These are phyloP conservation scores for Melanotaenia trifasciata DNA, from an alignment of 2,797 vertebrate species.

Conservation along the genomic window DNA sequence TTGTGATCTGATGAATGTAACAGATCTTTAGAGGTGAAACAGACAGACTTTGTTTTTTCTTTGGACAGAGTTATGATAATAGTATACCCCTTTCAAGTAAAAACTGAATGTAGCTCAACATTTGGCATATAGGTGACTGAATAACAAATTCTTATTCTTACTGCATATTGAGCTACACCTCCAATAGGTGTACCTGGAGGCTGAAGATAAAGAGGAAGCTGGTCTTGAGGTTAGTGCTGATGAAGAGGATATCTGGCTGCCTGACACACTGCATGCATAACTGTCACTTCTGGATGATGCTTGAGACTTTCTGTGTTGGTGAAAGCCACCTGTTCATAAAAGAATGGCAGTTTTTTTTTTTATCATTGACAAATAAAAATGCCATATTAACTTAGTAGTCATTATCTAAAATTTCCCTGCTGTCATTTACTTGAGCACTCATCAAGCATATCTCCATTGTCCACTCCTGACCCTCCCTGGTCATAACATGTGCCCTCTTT, in stretches of 20 bases:
- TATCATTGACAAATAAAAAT: slow-evolving; percentile 2
- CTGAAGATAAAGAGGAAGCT: slow-evolving; percentile 62
- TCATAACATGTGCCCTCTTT: slow-evolving; percentile 39
- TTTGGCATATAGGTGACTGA: background rate
- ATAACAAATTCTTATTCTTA: background rate
- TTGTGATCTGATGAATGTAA: background rate
- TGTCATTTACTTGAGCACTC: slow-evolving; percentile 63
- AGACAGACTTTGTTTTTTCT: background rate
- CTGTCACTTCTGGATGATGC: slow-evolving; percentile 44
- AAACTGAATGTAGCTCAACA: background rate
- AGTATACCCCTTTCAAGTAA: background rate
- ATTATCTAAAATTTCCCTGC: background rate
- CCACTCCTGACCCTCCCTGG: slow-evolving; percentile 45
- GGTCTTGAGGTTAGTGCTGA: slow-evolving; percentile 65
- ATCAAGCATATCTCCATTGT: slow-evolving; percentile 66
- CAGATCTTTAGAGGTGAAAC: background rate
- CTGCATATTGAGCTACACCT: background rate
- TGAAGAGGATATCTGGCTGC: slow-evolving; percentile 54
- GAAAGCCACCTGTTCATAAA: slow-evolving; percentile 41
- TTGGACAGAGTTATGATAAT: background rate
- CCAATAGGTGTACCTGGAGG: slow-evolving; percentile 61
- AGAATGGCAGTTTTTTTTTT: slow-evolving; percentile 5
- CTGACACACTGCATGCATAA: slow-evolving; percentile 48
- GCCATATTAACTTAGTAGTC: background rate
- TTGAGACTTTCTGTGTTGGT: slow-evolving; percentile 44